Conservation (phyloP, 2,888 invertebrate genomes). For the Drosophila prostipennis region DNA sequence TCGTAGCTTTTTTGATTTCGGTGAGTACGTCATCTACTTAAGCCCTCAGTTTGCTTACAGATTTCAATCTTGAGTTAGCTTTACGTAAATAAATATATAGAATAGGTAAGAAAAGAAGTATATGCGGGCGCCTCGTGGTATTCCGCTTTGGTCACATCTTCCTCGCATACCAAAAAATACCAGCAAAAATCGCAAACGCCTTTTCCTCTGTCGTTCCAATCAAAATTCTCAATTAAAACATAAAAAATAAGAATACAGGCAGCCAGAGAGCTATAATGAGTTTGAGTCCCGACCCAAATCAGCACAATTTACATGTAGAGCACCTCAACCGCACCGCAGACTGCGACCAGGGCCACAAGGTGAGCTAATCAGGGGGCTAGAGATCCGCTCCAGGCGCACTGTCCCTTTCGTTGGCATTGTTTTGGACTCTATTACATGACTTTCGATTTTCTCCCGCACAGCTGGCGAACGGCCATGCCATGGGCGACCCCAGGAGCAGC, state of each 20-base stretch:
- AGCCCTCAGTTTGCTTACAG: no score
- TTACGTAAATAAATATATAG: no score
- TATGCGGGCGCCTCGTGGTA: not conserved
- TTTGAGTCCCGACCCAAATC: conserved; percentile 56
- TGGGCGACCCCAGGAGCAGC: conserved; percentile 89
- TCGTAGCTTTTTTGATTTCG: no score
- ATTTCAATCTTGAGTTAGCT: no score
- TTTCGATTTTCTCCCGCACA: conserved; percentile 49
- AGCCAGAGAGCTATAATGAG: conserved; percentile 56
- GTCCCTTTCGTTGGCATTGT: conserved; percentile 89
- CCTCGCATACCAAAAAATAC: not conserved
- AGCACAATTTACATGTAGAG: conserved; percentile 64
- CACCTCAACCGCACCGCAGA: conserved; percentile 54
- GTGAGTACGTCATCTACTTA: no score
- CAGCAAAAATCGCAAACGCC: conserved; percentile 6
- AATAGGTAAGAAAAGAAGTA: not conserved
- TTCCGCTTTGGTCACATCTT: not conserved
- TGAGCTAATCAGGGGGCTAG: conserved; percentile 35
- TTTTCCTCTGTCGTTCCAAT: conserved; percentile 33
- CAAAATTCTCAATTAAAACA: conserved; percentile 68
- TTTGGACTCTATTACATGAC: conserved; percentile 87
- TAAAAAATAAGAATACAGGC: conserved; percentile 31
- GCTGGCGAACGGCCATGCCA: conserved; percentile 26
- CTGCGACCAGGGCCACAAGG: conserved; percentile 75
- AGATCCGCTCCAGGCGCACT: conserved; percentile 10